phyloP scores from a whole-genome alignment of 2,888 invertebrate genomes.

The Brachypterus glaber region DNA sequence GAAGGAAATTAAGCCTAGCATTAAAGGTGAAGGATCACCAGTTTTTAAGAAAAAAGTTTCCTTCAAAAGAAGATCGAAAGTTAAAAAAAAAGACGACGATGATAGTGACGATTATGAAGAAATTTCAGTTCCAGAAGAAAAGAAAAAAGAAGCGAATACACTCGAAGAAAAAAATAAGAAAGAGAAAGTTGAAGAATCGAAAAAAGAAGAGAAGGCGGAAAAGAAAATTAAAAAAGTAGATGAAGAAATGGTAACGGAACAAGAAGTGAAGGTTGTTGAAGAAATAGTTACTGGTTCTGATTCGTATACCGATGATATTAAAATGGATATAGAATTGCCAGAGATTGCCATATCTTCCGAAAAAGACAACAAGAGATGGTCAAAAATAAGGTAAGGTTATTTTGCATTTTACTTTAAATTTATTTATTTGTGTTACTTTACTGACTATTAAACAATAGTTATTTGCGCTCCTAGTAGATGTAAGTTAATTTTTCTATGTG shows the following conservation, averaged over 20 bases:
- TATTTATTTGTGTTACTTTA: too few relatives aligned
- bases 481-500: too few relatives aligned
- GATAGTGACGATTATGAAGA: slow-evolving; percentile 15
- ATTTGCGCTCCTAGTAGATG: too few relatives aligned
- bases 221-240: slow-evolving; percentile 17
- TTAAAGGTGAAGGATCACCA: slow-evolving; percentile 26
- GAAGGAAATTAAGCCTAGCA: slow-evolving; percentile 24
- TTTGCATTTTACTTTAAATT: too few relatives aligned
- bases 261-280: slow-evolving; percentile 34
- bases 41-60: slow-evolving; percentile 37
- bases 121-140: background rate
- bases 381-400: slow-evolving; percentile 40
- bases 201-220: slow-evolving; percentile 11
- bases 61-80: slow-evolving; percentile 33
- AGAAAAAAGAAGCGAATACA: too few relatives aligned
- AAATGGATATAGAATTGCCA: slow-evolving; percentile 32
- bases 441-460: too few relatives aligned
- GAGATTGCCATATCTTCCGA: slow-evolving; percentile 33
- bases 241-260: slow-evolving; percentile 20
- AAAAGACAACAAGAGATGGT: slow-evolving; percentile 39
- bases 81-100: slow-evolving; percentile 23
- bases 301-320: slow-evolving; percentile 30
- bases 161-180: slow-evolving; percentile 5
- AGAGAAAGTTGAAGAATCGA: slow-evolving; percentile 9
- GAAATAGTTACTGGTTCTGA: too few relatives aligned